Base-by-base conservation (phyloP, 1,140 invertebrate species). In the Achatina immaculata region DNA sequence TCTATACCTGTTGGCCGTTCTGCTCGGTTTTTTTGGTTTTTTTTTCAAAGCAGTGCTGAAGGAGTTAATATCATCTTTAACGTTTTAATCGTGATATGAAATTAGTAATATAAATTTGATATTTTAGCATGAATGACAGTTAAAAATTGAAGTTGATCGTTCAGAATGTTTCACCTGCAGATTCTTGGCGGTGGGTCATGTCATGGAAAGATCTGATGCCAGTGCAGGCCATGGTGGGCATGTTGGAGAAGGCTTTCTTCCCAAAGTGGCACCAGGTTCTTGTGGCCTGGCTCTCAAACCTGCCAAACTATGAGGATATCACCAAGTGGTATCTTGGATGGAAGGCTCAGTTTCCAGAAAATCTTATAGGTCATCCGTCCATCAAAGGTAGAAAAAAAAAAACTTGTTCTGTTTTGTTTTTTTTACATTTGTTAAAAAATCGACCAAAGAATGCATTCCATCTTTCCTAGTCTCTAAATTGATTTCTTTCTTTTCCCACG, bases 281-380 rank as follows among this genome's bases (percentile, higher is more conserved):
- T 38, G 94, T 94, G 21, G 89, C 95, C 24, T 97, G 96, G 96
- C 90, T 97, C 0, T 95, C 95, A 88, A 94, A 95, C 87, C 94
- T 87, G 85, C 88, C 90, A 76, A 91, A 91, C 90, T 96, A 95
- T 89, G 94, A 95, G 31, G 95, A 98, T 92, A 94, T 98, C 0
- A 94, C 94, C 0, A 94, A 95, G 55, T 98, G 96, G 96, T 97
- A 96, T 88, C 93, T 94, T 42, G 96, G 95, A 24, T 98, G 96
- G 96, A 96, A 97, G 89, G 83, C 93, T 9, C 93, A 95, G 92
- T 91, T 98, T 42, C 94, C 94, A 45, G 94, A 94, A 31, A 91
- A 93, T 48, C 88, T 96, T 21, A 83, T 95, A 6, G 89, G 91
- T 0, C 94, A 96, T 87, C 94, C 95, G 36, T 88, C 91, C 43